Conservation (phyloP, 2,113 vertebrate species). For the Cochlearius cochlearius region DNA sequence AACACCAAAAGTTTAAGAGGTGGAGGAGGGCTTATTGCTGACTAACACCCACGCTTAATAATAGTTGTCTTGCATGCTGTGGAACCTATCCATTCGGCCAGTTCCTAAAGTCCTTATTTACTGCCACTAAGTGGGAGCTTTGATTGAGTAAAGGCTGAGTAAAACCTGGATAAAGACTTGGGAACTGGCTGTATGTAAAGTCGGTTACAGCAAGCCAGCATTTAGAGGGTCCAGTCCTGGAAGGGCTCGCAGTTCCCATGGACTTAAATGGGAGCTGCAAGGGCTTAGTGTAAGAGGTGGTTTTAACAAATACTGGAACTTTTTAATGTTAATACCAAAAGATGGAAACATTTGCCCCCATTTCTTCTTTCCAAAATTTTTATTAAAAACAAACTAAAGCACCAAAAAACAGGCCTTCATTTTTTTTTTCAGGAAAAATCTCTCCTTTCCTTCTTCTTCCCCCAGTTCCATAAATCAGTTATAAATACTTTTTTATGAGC, state of each 20-base stretch:
- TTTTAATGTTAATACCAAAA: neutral
- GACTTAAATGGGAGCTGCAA: neutral
- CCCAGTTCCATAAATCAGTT: neutral
- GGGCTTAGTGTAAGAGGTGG: neutral
- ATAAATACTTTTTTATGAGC: neutral
- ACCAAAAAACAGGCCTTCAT: neutral
- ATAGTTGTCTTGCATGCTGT: constrained; percentile 26
- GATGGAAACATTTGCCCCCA: rapidly evolving
- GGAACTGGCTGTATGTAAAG: neutral
- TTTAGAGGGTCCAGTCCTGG: neutral
- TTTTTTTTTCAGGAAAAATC: neutral
- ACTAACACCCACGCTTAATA: constrained; percentile 47
- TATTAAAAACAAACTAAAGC: neutral
- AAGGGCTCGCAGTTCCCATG: neutral
- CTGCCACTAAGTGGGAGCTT: constrained; percentile 16
- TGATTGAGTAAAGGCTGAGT: constrained; percentile 36
- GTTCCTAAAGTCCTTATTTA: constrained; percentile 55
- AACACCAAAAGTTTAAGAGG: constrained; percentile 68
- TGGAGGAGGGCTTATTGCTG: constrained; percentile 60
- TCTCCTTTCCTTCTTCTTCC: neutral
- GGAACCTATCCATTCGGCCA: constrained; percentile 36
- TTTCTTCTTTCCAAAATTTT: neutral
- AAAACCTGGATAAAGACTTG: constrained; percentile 34
- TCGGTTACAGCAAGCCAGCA: neutral
- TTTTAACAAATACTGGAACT: neutral